These are phyloP conservation scores for Drosophila demipolita DNA, from an alignment of 2,888 invertebrate genomes.

Conservation along the genomic window DNA sequence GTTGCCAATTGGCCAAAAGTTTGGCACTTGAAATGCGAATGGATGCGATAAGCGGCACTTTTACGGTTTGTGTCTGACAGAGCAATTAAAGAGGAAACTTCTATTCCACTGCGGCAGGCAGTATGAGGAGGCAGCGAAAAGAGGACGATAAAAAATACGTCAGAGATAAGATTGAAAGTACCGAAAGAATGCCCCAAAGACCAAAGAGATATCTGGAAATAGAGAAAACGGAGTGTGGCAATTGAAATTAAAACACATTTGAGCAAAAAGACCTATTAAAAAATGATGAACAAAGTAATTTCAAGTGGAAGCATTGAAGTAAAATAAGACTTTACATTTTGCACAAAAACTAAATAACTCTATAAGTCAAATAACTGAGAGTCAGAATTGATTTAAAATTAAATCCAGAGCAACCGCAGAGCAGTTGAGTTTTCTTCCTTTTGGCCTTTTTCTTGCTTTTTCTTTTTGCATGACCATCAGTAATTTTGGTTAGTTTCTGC, in stretches of 20 bases:
- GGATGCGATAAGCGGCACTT: constrained; percentile 71
- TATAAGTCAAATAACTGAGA: neutral
- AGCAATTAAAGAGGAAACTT: constrained; percentile 70
- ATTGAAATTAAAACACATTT: neutral
- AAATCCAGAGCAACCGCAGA: constrained; percentile 22
- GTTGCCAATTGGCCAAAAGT: constrained; percentile 55
- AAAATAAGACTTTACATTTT: neutral
- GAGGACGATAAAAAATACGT: constrained; percentile 19
- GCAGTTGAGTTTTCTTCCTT: constrained; percentile 16
- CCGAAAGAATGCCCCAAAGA: neutral
- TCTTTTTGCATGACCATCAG: constrained; percentile 2
- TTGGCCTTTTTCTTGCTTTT: constrained; percentile 32
- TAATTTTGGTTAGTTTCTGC: constrained; percentile 3
- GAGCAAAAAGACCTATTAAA: neutral
- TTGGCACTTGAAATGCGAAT: constrained; percentile 61
- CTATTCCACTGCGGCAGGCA: neutral
- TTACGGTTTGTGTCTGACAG: constrained; percentile 58
- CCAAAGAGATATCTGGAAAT: neutral
- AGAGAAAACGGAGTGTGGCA: neutral
- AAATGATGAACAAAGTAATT: neutral
- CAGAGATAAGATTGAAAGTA: constrained; percentile 8
- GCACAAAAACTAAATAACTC: neutral
- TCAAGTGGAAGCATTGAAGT: neutral
- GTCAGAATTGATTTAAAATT: constrained; percentile 25
- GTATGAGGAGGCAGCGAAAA: neutral